Evolutionary conservation across 2,888 invertebrate species (phyloP).

Genomic region (Luperina testacea): DNA sequence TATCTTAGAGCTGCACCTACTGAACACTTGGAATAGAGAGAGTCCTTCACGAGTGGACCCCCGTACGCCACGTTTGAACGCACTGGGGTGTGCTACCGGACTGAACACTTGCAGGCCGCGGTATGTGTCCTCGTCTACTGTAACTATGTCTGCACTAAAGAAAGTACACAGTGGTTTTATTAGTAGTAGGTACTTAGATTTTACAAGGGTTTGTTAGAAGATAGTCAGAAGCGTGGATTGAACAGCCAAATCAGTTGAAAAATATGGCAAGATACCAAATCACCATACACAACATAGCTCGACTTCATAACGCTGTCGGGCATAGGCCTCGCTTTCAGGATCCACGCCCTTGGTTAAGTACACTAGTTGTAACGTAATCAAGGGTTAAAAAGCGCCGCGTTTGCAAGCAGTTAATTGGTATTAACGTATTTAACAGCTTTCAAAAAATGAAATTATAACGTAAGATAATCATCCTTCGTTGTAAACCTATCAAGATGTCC

Average conservation of each 20-base stretch:
- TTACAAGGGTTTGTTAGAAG: no score
- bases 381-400: not conserved
- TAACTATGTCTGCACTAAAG: conserved; percentile 91
- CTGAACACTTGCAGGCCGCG: conserved; percentile 94
- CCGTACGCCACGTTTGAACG: conserved; percentile 92
- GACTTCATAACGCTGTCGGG: not conserved
- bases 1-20: conserved; percentile 92
- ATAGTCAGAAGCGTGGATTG: not conserved
- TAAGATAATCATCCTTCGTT: not conserved
- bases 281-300: not conserved
- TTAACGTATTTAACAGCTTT: no score
- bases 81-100: conserved; percentile 93
- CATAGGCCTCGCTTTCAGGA: not conserved
- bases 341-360: no score
- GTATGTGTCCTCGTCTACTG: conserved; percentile 93
- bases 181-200: not conserved
- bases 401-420: not conserved
- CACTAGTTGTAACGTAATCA: not conserved
- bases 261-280: not conserved
- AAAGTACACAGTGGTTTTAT: not conserved
- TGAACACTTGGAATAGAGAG: conserved; percentile 93
- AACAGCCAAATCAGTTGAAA: no score
- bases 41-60: conserved; percentile 92
- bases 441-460: not conserved
- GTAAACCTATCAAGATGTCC: not conserved